Base-by-base conservation (phyloP, 2,888 invertebrate species). In the Galeruca laticollis region DNA sequence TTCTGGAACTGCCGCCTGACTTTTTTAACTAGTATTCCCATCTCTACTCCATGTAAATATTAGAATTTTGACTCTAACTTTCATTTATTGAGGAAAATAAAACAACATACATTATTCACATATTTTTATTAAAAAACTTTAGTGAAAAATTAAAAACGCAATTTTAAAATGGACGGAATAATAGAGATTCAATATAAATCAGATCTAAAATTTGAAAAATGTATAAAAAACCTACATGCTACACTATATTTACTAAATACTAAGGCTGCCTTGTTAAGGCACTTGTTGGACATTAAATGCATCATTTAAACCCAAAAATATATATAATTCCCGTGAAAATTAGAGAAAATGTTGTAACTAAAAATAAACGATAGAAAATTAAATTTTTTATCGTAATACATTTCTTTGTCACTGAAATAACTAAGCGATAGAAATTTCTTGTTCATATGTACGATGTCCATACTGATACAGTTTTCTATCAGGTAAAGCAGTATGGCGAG, bases 401-500 rank as follows among this genome's bases (percentile, higher is more conserved):
- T n/a, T n/a, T n/a, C n/a, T n/a, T n/a, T n/a, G n/a, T n/a, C n/a
- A n/a, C n/a, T n/a, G n/a, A n/a, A n/a, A n/a, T n/a, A n/a, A n/a
- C 81, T 84, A 90, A 56, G 89, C 89, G 85, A 87, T 88, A 2
- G 90, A 89, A n/a, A 90, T 88, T 80, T 88, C 88, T 79, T 90
- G 90, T 75, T 90, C 90, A 82, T 92, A 92, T 1, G 88, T 87
- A 77, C 47, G 47, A 18, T 15, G 15, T 3, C 88, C 88, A 49
- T 90, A 91, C 57, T 91, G 89, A 91, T 93, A 91, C 64, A 91
- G 90, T 59, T 90, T 89, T 60, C 89, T 87, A 49, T 90, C 88
- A 56, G 90, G 88, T 51, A 91, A 86, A 3, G 93, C 87, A 37
- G 89, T 88, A 81, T 94, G 93, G 9, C 94, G 89, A 1, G 92